These are phyloP conservation scores for Dipodomys merriami DNA, from an alignment of 2,113 vertebrate species.

Conservation along the genomic window DNA sequence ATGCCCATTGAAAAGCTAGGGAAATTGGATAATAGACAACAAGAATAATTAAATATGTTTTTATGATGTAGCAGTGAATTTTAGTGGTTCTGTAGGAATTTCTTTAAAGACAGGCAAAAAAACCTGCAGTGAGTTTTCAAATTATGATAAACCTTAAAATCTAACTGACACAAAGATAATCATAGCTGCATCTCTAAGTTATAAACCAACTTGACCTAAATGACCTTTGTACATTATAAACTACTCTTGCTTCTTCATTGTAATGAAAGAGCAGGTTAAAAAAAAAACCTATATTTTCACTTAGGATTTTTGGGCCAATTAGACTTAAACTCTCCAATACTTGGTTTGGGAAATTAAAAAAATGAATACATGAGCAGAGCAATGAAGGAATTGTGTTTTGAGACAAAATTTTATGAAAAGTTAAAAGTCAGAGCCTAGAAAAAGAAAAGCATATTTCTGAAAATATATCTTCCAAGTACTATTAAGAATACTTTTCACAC, in stretches of 20 bases:
- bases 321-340: neutral
- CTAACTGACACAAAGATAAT: neutral
- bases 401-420: neutral
- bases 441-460: neutral
- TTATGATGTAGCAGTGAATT: neutral
- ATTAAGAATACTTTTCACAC: too few species aligned
- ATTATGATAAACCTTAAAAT: neutral
- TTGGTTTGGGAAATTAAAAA: neutral
- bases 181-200: neutral
- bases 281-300: neutral
- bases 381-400: neutral
- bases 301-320: neutral
- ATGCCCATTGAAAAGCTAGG: neutral
- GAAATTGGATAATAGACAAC: neutral
- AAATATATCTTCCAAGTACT: neutral
- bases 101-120: neutral
- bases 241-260: neutral
- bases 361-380: neutral
- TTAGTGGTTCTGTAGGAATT: neutral
- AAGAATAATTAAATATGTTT: neutral
- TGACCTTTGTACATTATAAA: neutral
- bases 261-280: neutral
- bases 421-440: neutral
- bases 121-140: neutral
- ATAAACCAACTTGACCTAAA: neutral